Conservation (phyloP, 2,113 vertebrate species). For the Tenrec ecaudatus region DNA sequence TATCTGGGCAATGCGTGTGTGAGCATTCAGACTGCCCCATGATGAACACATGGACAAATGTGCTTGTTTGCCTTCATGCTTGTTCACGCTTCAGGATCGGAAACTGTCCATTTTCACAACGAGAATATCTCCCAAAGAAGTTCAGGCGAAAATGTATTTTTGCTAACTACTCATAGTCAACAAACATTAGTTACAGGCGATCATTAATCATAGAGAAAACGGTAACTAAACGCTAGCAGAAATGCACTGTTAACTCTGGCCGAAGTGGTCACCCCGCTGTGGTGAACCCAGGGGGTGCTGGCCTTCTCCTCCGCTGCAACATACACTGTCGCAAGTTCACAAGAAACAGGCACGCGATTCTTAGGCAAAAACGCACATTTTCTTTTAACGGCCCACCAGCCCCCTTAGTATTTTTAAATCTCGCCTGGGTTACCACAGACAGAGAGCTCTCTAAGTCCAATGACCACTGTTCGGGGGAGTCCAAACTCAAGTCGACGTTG, state of each 20-base stretch:
- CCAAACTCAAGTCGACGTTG: conserved; percentile 17
- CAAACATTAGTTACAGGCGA: conserved; percentile 24
- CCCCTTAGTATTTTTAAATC: conserved; percentile 52
- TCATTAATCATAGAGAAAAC: background rate
- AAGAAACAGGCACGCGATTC: conserved; percentile 48
- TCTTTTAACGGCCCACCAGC: conserved; percentile 33
- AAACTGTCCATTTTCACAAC: conserved; percentile 44
- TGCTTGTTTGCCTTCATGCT: background rate
- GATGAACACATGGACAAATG: conserved; percentile 7
- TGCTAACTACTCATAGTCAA: background rate
- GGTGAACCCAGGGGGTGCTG: background rate
- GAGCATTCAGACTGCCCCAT: background rate
- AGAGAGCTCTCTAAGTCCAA: background rate
- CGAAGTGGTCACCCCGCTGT: background rate
- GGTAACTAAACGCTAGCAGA: conserved; percentile 20
- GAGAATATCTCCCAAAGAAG: conserved; percentile 26
- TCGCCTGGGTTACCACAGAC: conserved; percentile 21
- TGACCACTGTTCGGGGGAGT: background rate
- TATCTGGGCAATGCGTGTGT: background rate
- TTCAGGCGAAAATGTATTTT: conserved; percentile 6
- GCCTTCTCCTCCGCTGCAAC: background rate
- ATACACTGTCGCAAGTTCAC: conserved; percentile 51
- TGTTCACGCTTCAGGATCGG: background rate
- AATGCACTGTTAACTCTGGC: background rate
- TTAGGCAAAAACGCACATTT: conserved; percentile 50